Conservation (phyloP, 1,140 invertebrate genomes). For the Maconellicoccus hirsutus region DNA sequence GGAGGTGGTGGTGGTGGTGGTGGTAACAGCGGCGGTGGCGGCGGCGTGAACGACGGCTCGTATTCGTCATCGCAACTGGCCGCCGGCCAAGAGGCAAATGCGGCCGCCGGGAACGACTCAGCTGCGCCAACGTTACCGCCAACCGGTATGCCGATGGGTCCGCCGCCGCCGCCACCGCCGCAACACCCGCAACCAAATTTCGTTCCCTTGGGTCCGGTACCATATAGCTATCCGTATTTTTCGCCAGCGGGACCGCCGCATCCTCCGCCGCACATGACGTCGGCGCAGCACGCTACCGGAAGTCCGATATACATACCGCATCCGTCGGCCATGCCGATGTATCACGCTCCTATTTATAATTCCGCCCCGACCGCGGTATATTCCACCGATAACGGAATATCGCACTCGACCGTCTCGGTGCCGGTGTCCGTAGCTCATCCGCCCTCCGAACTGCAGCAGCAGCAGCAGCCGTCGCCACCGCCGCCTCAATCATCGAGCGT, state of each 20-base stretch:
- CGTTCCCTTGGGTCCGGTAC: not conserved
- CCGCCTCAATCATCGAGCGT: not conserved
- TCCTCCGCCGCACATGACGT: not conserved
- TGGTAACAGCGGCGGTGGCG: not conserved
- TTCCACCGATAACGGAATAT: not conserved
- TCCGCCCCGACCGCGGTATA: not conserved
- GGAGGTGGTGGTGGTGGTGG: not conserved
- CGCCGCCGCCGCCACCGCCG: not conserved
- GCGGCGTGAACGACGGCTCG: not conserved
- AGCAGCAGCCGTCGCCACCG: not conserved
- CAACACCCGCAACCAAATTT: not conserved
- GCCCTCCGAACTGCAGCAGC: not conserved
- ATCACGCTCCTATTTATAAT: constrained; percentile 1
- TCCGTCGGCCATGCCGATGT: not conserved
- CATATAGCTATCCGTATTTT: constrained; percentile 1
- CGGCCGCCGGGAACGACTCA: not conserved
- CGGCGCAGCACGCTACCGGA: not conserved
- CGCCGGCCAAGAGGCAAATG: not conserved
- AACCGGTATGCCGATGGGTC: not conserved
- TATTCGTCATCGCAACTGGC: not conserved
- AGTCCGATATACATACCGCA: constrained; percentile 13
- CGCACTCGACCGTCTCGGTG: not conserved
- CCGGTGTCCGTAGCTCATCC: not conserved
- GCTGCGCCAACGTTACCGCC: not conserved
- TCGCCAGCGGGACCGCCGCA: not conserved